These are phyloP conservation scores for Eupithecia exiguata DNA, from an alignment of 2,888 invertebrate species.

Conservation along the genomic window DNA sequence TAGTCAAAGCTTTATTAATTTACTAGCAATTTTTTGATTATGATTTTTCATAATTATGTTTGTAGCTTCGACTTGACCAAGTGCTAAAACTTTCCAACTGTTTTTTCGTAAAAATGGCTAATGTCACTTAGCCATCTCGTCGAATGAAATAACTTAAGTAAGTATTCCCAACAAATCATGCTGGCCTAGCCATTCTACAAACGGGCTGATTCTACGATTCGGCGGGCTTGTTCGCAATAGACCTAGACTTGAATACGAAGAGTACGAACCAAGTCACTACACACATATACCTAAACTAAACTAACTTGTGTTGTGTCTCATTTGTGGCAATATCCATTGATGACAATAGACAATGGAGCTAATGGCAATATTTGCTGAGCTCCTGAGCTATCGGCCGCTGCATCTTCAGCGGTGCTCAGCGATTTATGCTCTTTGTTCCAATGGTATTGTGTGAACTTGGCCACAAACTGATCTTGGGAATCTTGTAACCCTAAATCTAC, in stretches of 20 bases:
- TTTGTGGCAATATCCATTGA: conserved; percentile 34
- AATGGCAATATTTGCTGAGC: conserved; percentile 48
- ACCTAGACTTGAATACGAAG: neutral
- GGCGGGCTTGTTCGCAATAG: neutral
- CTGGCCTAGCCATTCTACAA: too few species aligned
- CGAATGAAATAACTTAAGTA: too few species aligned
- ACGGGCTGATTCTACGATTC: too few species aligned
- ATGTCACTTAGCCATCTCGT: too few species aligned
- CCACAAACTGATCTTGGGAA: neutral
- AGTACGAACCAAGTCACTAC: neutral
- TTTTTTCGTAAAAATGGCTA: too few species aligned
- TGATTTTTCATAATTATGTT: too few species aligned
- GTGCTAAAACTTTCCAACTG: too few species aligned
- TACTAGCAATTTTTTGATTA: too few species aligned
- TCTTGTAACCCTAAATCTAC: neutral
- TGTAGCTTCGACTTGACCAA: too few species aligned
- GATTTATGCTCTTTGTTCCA: conserved; percentile 41
- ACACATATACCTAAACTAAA: neutral
- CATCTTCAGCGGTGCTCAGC: conserved; percentile 39
- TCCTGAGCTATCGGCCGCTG: conserved; percentile 40
- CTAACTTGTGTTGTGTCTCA: neutral
- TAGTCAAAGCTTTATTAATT: too few species aligned
- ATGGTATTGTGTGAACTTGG: conserved; percentile 8
- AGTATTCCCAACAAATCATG: too few species aligned
- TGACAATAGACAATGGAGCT: conserved; percentile 32